These are phyloP conservation scores for Centruroides sculpturatus DNA, from an alignment of 1,140 invertebrate genomes.

Conservation along the genomic window DNA sequence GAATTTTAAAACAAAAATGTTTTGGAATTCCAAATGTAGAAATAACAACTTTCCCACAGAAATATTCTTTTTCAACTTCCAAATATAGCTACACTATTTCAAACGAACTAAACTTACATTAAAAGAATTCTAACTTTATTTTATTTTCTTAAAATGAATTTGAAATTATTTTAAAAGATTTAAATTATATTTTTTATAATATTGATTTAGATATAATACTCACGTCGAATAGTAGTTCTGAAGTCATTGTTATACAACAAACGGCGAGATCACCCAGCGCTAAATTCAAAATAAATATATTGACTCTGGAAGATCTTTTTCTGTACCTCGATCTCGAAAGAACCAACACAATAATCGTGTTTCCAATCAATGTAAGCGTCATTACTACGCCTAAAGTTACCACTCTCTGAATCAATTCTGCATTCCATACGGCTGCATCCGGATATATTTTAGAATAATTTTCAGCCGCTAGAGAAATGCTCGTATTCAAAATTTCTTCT, in stretches of 20 bases:
- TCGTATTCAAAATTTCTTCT: too few species aligned
- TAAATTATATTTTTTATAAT: too few species aligned
- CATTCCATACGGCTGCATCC: constrained; percentile 25
- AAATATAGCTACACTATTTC: too few species aligned
- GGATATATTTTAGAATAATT: background rate
- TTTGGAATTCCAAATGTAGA: too few species aligned
- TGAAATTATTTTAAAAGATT: too few species aligned
- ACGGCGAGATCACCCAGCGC: constrained; percentile 33
- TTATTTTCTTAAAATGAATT: too few species aligned
- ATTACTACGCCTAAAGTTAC: constrained; percentile 30
- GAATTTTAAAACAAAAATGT: too few species aligned
- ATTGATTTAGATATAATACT: constrained; percentile 1
- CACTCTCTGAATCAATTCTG: constrained; percentile 30
- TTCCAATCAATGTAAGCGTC: constrained; percentile 30
- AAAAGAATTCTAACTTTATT: too few species aligned
- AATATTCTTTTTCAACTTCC: too few species aligned
- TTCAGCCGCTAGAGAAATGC: too few species aligned
- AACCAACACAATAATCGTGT: constrained; percentile 30
- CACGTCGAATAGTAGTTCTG: constrained; percentile 33
- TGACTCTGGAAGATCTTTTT: constrained; percentile 29
- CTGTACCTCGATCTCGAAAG: constrained; percentile 29
- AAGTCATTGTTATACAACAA: constrained; percentile 32
- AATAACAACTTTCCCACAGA: too few species aligned
- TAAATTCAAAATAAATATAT: constrained; percentile 35
- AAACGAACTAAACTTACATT: too few species aligned